Conservation (phyloP, 2,797 vertebrate genomes). For the Myripristis jacobus region DNA sequence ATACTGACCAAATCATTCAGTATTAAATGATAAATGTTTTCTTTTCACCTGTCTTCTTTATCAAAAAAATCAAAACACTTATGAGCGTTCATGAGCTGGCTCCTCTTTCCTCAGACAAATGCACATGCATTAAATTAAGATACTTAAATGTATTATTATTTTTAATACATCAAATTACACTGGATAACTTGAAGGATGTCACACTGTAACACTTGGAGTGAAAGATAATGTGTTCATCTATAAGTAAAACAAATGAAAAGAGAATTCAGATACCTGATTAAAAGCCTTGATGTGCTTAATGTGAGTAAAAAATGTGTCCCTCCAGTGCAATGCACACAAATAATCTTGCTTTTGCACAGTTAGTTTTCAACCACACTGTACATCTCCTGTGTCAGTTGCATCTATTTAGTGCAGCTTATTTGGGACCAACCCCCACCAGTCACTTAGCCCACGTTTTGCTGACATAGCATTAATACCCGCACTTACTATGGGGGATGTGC, state of each 20-base stretch:
- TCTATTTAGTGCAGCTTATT: background rate
- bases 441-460: conserved; percentile 8
- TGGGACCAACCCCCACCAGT: background rate
- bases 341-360: background rate
- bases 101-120: too few species aligned
- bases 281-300: background rate
- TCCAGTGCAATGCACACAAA: background rate
- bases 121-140: too few species aligned
- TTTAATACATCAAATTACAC: too few species aligned
- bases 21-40: too few species aligned
- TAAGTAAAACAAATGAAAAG: background rate
- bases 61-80: too few species aligned
- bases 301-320: background rate
- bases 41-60: too few species aligned
- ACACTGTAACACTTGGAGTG: background rate
- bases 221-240: background rate
- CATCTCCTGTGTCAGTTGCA: background rate
- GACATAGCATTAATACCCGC: background rate
- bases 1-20: conserved; percentile 22
- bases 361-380: background rate
- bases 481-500: conserved; percentile 7
- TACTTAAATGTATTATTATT: too few species aligned
- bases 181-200: background rate
- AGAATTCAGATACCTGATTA: background rate
- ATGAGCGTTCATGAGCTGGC: too few species aligned